Percentiles rank a stretch among this genome's conserved stretches.
Conservation (phyloP, 2,797 vertebrate genomes). For the Tiaroga cobitis region DNA sequence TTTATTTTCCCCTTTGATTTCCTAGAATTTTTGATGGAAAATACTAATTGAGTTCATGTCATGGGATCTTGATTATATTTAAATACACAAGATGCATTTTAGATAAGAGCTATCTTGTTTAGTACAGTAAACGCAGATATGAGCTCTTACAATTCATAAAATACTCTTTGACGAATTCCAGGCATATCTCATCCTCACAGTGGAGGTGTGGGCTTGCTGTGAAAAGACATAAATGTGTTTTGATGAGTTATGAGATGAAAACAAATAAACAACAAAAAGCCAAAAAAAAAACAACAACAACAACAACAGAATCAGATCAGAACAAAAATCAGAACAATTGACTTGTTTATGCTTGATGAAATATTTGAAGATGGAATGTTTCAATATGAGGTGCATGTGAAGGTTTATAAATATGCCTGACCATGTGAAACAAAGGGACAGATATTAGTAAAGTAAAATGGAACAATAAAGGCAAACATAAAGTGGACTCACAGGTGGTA, state of each 20-base stretch:
- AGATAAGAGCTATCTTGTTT: neutral
- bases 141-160: conserved; percentile 69
- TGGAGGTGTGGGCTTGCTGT: conserved; percentile 68
- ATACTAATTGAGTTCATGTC: neutral
- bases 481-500: conserved; percentile 26
- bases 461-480: conserved; percentile 12
- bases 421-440: neutral
- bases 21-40: neutral
- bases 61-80: neutral
- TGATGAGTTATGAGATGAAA: conserved; percentile 13
- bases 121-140: conserved; percentile 31
- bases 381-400: neutral
- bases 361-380: conserved; percentile 4
- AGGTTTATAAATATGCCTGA: neutral
- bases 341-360: neutral
- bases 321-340: conserved; percentile 11
- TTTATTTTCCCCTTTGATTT: neutral
- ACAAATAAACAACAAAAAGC: conserved; percentile 4
- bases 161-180: conserved; percentile 73
- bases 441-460: neutral
- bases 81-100: neutral
- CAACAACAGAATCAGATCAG: too few relatives aligned
- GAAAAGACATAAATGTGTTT: conserved; percentile 44
- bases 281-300: neutral
- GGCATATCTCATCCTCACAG: conserved; percentile 70